Evolutionary conservation across 2,888 invertebrate genomes (phyloP).

Genomic region (Leucoptera coffeella): DNA sequence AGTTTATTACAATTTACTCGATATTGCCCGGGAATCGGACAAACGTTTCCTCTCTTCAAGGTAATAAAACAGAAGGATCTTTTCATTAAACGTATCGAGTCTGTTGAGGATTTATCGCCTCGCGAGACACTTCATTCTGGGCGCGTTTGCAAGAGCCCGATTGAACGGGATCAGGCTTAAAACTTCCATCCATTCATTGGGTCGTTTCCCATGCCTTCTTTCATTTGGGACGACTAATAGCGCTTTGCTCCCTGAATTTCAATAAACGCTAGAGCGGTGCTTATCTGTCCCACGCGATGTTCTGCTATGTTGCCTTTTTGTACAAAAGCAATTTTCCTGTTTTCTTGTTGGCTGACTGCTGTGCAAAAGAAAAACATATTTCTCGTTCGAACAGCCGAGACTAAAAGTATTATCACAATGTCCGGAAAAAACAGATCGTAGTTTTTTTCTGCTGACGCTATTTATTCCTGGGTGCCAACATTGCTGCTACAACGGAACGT

Average conservation of each 20-base stretch:
- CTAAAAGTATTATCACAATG: too few relatives aligned
- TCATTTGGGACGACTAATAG: conserved; percentile 40
- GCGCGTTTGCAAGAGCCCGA: conserved; percentile 43
- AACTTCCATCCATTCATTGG: conserved; percentile 46
- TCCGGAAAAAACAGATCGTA: too few relatives aligned
- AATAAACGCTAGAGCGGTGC: conserved; percentile 24
- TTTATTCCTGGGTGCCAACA: too few relatives aligned
- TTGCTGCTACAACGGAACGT: too few relatives aligned
- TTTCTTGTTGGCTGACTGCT: too few relatives aligned
- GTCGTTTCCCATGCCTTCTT: conserved; percentile 43
- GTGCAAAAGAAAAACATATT: too few relatives aligned
- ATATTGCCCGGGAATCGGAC: conserved; percentile 3
- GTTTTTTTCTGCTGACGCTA: too few relatives aligned
- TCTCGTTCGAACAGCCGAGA: too few relatives aligned
- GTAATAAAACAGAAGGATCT: conserved; percentile 33
- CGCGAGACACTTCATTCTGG: conserved; percentile 38
- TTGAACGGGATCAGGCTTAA: conserved; percentile 45
- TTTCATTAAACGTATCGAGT: conserved; percentile 45
- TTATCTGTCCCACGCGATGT: conserved; percentile 14
- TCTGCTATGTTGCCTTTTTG: too few relatives aligned
- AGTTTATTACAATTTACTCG: conserved; percentile 4
- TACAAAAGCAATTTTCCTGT: too few relatives aligned
- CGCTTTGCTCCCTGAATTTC: conserved; percentile 36
- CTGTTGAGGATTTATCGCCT: conserved; percentile 39
- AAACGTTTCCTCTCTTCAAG: conserved; percentile 14